Evolutionary conservation across 1,140 invertebrate genomes (phyloP).

Genomic region (Drosophila sechellia): DNA sequence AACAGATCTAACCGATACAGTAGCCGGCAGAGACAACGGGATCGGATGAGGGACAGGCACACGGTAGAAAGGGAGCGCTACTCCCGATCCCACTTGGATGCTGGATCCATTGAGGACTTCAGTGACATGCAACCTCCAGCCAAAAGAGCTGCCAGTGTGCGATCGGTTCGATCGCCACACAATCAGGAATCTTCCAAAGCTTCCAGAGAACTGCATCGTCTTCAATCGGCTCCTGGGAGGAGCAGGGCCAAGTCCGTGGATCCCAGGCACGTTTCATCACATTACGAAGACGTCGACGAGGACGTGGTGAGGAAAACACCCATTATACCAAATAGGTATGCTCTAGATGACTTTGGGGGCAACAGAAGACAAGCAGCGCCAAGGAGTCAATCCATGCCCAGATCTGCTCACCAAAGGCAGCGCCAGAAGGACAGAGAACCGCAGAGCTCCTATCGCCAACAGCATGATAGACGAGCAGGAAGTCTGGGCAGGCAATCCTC

Average conservation of each 20-base stretch:
- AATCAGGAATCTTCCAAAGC: constrained; percentile 61
- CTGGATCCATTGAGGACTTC: constrained; percentile 67
- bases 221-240: constrained; percentile 66
- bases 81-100: constrained; percentile 59
- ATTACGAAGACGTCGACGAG: constrained; percentile 83
- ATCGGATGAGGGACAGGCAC: constrained; percentile 76
- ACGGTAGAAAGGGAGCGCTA: constrained; percentile 82
- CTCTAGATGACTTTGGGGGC: constrained; percentile 86
- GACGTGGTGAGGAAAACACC: constrained; percentile 86
- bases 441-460: constrained; percentile 29
- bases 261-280: constrained; percentile 61
- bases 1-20: constrained; percentile 86
- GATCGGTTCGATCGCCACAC: constrained; percentile 72
- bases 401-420: constrained; percentile 68
- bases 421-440: constrained; percentile 50
- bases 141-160: constrained; percentile 68
- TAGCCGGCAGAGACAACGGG: constrained; percentile 69
- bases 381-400: constrained; percentile 80
- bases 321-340: constrained; percentile 90
- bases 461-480: constrained; percentile 49
- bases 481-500: constrained; percentile 67
- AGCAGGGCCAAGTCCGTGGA: constrained; percentile 82
- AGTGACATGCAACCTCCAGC: constrained; percentile 64
- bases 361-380: constrained; percentile 43
- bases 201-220: constrained; percentile 64